A percentile compares a stretch with the other conserved stretches of the same genome.
Conservation (phyloP, 1,140 invertebrate species). For the Sycophila sp. region DNA sequence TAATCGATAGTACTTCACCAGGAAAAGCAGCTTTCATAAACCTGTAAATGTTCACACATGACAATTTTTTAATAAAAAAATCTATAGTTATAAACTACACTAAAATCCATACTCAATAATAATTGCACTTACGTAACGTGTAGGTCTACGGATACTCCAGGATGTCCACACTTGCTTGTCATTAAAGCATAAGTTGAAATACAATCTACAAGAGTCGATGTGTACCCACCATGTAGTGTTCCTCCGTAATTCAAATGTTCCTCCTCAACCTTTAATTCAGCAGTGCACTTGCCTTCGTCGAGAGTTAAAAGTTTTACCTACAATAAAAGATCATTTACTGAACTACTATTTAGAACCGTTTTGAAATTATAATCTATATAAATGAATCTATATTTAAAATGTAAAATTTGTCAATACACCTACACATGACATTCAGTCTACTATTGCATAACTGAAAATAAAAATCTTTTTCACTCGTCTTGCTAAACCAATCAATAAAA, state of each 20-base stretch:
- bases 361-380: no score
- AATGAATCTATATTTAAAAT: background rate
- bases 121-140: slow-evolving; percentile 73
- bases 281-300: slow-evolving; percentile 74
- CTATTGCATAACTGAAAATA: no score
- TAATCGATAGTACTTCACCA: slow-evolving; percentile 83
- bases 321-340: slow-evolving; percentile 35
- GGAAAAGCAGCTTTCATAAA: slow-evolving; percentile 78
- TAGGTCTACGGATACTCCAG: slow-evolving; percentile 81
- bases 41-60: slow-evolving; percentile 57
- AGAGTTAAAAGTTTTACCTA: slow-evolving; percentile 77
- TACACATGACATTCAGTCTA: no score
- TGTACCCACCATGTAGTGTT: slow-evolving; percentile 86
- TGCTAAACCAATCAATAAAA: no score
- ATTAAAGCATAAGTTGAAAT: slow-evolving; percentile 84
- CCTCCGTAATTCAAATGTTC: slow-evolving; percentile 82
- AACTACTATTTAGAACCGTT: slow-evolving; percentile 31
- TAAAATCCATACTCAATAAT: no score
- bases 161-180: slow-evolving; percentile 69
- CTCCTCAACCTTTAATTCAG: slow-evolving; percentile 79
- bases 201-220: slow-evolving; percentile 82
- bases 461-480: no score
- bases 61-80: background rate
- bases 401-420: background rate
- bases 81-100: no score